A percentile compares a stretch with the other conserved stretches of the same genome.
Conservation (phyloP, 2,888 invertebrate genomes). For the Campopleginae sp. region DNA sequence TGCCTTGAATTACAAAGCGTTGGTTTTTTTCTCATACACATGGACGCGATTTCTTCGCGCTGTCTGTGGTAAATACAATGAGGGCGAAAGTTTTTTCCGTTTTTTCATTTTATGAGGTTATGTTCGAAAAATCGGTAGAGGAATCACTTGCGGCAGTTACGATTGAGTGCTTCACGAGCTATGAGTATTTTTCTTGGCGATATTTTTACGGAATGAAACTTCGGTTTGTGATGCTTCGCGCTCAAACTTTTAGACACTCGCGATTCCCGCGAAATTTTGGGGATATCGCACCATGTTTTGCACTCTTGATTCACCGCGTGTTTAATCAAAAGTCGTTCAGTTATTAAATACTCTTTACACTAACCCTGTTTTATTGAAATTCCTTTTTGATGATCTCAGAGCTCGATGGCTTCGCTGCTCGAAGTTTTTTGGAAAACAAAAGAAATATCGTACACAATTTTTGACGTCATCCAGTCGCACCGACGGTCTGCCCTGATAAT, state of each 20-base stretch:
- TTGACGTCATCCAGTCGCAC: background rate
- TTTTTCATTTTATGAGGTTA: slow-evolving; percentile 1
- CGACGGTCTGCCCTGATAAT: background rate
- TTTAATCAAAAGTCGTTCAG: background rate
- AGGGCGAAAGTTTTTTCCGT: too few relatives aligned
- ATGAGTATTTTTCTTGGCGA: background rate
- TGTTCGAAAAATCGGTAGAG: background rate
- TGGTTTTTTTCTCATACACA: background rate
- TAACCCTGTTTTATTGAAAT: background rate
- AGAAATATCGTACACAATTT: background rate
- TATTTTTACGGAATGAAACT: background rate
- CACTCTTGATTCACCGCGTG: background rate
- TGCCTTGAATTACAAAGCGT: background rate
- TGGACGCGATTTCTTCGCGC: background rate
- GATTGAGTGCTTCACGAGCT: background rate
- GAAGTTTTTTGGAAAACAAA: background rate
- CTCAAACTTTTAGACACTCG: background rate
- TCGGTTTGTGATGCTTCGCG: background rate
- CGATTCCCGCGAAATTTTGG: background rate
- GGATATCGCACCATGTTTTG: background rate
- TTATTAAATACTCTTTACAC: background rate
- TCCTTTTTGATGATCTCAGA: background rate
- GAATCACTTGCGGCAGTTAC: background rate
- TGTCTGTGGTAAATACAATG: background rate
- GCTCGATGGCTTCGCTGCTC: background rate